Conservation (phyloP, 1,140 invertebrate species). For the Elysia chlorotica region DNA sequence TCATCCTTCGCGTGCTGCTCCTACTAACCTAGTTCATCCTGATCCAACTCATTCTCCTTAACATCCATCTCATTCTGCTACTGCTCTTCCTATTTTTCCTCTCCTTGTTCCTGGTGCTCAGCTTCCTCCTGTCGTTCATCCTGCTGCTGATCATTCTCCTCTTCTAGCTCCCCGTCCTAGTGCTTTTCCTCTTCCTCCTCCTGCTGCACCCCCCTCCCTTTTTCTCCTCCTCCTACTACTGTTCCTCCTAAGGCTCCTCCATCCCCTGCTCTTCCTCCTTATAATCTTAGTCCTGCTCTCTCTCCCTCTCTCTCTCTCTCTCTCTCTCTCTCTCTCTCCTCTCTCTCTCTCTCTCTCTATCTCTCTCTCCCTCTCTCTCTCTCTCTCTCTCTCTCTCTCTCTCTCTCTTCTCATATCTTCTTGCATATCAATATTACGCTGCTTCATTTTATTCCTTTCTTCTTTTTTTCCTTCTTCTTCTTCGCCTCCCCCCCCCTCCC, state of each 20-base stretch:
- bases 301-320: not conserved
- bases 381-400: slow-evolving; percentile 16
- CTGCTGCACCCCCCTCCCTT: not conserved
- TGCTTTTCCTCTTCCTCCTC: no score
- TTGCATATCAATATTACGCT: not conserved
- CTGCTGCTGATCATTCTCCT: no score
- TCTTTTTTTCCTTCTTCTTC: not conserved
- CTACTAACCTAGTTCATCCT: no score
- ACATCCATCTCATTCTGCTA: no score
- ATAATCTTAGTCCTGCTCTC: not conserved
- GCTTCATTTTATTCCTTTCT: not conserved
- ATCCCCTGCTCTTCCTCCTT: not conserved
- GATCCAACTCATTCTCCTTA: no score
- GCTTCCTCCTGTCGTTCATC: no score
- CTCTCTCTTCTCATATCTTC: not conserved
- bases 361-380: slow-evolving; percentile 13
- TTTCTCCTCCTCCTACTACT: not conserved
- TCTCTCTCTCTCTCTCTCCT: not conserved
- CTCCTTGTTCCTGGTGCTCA: no score
- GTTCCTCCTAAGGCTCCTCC: not conserved
- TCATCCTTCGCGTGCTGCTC: no score
- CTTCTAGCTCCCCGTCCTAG: no score
- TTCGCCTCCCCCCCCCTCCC: not conserved
- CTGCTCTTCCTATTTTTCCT: no score
- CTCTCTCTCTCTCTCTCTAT: slow-evolving; percentile 18